These are phyloP conservation scores for Forficula auricularia DNA, from an alignment of 1,140 invertebrate species.

Conservation along the genomic window DNA sequence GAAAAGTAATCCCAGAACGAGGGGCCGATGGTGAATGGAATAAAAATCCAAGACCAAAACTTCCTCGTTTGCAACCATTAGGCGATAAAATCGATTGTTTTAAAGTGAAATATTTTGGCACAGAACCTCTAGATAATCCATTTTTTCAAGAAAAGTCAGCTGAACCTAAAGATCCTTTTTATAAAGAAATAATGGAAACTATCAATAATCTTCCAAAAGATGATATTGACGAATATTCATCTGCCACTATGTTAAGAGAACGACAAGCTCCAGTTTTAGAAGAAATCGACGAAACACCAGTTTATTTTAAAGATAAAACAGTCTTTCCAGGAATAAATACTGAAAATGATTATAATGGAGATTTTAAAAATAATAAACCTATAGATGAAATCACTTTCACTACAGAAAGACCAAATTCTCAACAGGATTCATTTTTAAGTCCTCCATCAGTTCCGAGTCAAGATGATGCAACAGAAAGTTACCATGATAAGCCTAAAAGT, in stretches of 20 bases:
- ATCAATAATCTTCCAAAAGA: slow-evolving; percentile 16
- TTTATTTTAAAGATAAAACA: too few species aligned
- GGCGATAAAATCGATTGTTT: slow-evolving; percentile 58
- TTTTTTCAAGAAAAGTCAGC: slow-evolving; percentile 41
- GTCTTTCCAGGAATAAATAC: too few species aligned
- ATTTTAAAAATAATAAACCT: too few species aligned
- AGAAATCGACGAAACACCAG: slow-evolving; percentile 17
- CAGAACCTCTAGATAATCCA: slow-evolving; percentile 53
- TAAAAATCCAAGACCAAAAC: slow-evolving; percentile 20
- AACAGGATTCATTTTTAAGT: too few species aligned
- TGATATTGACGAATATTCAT: slow-evolving; percentile 16
- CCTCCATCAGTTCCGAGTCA: too few species aligned
- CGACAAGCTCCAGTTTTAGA: slow-evolving; percentile 15
- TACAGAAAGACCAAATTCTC: too few species aligned
- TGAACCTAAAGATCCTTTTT: slow-evolving; percentile 14
- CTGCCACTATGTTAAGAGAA: slow-evolving; percentile 17
- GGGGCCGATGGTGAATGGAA: slow-evolving; percentile 20
- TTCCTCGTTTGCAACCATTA: slow-evolving; percentile 31
- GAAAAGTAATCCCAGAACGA: slow-evolving; percentile 23
- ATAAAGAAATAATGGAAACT: slow-evolving; percentile 13
- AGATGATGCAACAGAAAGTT: too few species aligned
- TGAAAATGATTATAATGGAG: too few species aligned
- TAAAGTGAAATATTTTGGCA: slow-evolving; percentile 50
- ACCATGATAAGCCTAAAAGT: too few species aligned
- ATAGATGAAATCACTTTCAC: too few species aligned